Conservation (phyloP, 2,113 vertebrate genomes). For the Rhinolophus sinicus region DNA sequence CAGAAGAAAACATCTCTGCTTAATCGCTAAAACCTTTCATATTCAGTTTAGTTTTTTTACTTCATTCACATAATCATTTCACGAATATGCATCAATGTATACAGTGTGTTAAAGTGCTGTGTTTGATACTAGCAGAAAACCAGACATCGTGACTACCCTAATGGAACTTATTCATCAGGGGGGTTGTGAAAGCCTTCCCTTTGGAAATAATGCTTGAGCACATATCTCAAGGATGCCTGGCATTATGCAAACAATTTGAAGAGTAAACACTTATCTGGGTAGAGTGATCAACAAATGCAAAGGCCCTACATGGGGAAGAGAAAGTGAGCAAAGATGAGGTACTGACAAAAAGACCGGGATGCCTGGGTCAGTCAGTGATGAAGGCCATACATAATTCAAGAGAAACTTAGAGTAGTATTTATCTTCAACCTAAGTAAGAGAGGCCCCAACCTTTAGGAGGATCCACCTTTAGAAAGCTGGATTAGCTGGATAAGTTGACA, state of each 20-base stretch:
- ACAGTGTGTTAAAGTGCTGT: not conserved
- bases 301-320: not conserved
- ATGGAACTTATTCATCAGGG: not conserved
- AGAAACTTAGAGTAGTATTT: not conserved
- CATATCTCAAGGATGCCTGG: not conserved
- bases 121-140: not conserved
- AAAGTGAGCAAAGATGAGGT: not conserved
- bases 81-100: not conserved
- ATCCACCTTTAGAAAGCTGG: not conserved
- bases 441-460: not conserved
- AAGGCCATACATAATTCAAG: not conserved
- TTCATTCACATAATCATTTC: not conserved
- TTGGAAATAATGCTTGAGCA: not conserved
- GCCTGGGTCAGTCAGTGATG: not conserved
- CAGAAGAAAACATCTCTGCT: not conserved
- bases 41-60: not conserved
- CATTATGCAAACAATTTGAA: not conserved
- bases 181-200: not conserved
- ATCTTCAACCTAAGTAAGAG: not conserved
- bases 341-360: not conserved
- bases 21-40: not conserved
- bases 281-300: not conserved
- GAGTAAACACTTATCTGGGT: not conserved
- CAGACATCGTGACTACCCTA: not conserved
- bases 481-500: not conserved